Percentiles rank a stretch among this genome's conserved stretches.
These are phyloP conservation scores for Tipula vernalis DNA, from an alignment of 2,888 invertebrate genomes.

Conservation along the genomic window DNA sequence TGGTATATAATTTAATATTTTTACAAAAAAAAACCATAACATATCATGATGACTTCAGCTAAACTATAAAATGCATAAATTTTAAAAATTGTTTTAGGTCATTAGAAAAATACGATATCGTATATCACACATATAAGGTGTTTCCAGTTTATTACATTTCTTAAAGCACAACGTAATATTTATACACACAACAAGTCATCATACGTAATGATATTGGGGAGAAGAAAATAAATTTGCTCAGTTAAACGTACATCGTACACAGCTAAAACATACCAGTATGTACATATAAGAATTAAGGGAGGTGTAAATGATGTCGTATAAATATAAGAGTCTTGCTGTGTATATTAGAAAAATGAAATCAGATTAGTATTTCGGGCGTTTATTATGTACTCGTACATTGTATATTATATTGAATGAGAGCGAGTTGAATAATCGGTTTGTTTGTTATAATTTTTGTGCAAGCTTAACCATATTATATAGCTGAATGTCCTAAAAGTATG, in stretches of 20 bases:
- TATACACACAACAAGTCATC: neutral
- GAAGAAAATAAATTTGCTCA: neutral
- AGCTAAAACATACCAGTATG: neutral
- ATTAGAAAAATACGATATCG: neutral
- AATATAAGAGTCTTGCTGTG: neutral
- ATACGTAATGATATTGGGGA: neutral
- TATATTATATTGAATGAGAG: neutral
- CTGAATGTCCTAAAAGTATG: neutral
- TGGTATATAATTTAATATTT: neutral
- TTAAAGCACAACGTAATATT: neutral
- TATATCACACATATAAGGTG: neutral
- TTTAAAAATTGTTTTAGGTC: neutral
- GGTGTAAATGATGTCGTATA: conserved; percentile 4
- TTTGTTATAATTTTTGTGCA: neutral
- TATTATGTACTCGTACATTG: neutral
- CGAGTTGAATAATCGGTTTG: neutral
- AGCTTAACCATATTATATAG: neutral
- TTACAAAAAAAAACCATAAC: neutral
- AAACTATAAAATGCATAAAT: neutral
- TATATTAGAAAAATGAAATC: conserved; percentile 4
- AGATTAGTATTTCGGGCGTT: neutral
- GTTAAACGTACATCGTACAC: neutral
- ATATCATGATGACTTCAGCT: neutral
- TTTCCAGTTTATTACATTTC: neutral
- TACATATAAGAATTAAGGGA: neutral